Conservation (phyloP, 1,140 invertebrate species). For the Brachionus angularis region DNA sequence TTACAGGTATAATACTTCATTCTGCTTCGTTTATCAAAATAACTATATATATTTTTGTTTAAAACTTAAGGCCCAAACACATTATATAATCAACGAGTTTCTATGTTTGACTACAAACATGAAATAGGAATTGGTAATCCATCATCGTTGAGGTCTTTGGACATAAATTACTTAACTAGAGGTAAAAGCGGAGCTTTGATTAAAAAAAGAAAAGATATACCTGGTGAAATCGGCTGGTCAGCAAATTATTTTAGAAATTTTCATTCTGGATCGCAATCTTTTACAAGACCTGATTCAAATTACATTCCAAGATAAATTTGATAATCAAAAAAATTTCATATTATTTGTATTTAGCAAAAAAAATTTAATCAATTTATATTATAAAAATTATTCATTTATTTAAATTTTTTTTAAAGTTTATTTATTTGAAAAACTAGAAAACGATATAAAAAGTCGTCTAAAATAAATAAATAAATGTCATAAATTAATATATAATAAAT, state of each 20-base stretch:
- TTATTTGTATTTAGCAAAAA: too few relatives aligned
- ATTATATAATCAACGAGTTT: slow-evolving; percentile 29
- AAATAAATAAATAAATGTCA: too few relatives aligned
- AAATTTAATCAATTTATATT: too few relatives aligned
- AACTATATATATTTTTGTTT: neutral
- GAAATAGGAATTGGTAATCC: slow-evolving; percentile 30
- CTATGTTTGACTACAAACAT: slow-evolving; percentile 10
- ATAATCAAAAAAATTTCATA: too few relatives aligned
- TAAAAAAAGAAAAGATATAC: slow-evolving; percentile 25
- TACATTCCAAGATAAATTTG: neutral
- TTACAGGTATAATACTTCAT: slow-evolving; percentile 13
- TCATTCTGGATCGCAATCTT: slow-evolving; percentile 28
- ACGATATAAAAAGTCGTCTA: too few relatives aligned
- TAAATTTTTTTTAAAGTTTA: too few relatives aligned
- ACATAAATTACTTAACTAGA: slow-evolving; percentile 35
- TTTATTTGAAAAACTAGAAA: too few relatives aligned
- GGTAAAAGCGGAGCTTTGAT: slow-evolving; percentile 18
- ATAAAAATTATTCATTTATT: too few relatives aligned
- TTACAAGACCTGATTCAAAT: slow-evolving; percentile 36
- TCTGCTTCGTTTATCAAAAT: neutral
- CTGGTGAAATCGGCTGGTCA: slow-evolving; percentile 42
- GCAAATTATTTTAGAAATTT: slow-evolving; percentile 34
- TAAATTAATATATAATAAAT: too few relatives aligned
- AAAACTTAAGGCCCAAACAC: slow-evolving; percentile 35
- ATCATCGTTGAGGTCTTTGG: slow-evolving; percentile 20